Percentiles rank a stretch among this genome's conserved stretches.
These are phyloP conservation scores for Heterodera filipjevi DNA, from an alignment of 2,888 invertebrate species.

Conservation along the genomic window DNA sequence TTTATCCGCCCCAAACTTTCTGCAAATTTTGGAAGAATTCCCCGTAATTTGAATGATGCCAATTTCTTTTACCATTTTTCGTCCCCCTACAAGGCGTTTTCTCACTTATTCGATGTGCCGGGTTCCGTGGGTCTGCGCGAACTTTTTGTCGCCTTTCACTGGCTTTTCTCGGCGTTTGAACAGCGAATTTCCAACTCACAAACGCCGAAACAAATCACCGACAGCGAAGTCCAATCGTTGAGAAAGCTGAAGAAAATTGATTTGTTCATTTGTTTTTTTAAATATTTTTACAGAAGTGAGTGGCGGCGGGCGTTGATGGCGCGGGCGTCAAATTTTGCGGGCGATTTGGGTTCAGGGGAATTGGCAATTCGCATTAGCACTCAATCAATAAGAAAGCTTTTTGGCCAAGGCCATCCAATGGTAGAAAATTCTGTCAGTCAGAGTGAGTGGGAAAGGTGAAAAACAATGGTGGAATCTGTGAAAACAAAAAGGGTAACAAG, in stretches of 20 bases:
- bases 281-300: neutral
- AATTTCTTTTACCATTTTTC: no score
- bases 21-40: neutral
- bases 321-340: neutral
- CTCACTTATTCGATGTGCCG: neutral
- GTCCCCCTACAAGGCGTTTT: neutral
- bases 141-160: neutral
- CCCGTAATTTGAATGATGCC: no score
- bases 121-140: neutral
- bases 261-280: neutral
- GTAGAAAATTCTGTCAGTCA: neutral
- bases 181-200: conserved; percentile 55
- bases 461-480: neutral
- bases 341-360: neutral
- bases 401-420: conserved; percentile 4
- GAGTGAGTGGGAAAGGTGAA: neutral
- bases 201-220: conserved; percentile 61
- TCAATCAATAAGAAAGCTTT: neutral
- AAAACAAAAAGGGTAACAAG: neutral
- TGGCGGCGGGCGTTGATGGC: conserved; percentile 1
- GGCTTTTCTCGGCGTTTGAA: conserved; percentile 20
- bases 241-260: conserved; percentile 28
- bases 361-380: conserved; percentile 20
- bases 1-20: neutral
- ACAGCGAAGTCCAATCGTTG: conserved; percentile 56